Evolutionary conservation across 2,888 invertebrate species (phyloP), one percentile per base, ranked within the genome.

Genomic region (Folsomia candida): DNA sequence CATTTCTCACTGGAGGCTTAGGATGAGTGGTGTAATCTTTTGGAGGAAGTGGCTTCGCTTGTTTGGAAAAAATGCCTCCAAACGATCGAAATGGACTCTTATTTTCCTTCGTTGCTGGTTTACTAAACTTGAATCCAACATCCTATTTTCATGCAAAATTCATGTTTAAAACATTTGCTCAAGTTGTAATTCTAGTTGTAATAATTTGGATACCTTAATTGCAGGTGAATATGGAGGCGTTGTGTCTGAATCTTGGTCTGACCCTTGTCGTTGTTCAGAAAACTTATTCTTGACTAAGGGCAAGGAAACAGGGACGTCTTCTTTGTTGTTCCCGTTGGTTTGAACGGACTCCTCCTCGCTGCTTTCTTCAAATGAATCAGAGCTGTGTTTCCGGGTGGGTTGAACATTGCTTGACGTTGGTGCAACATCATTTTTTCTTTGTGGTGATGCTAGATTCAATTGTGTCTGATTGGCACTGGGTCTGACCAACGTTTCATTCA

Each of bases 51-150:
- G 29, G 22, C 25, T 64, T 64, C 63, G 28, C 54, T 29, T 69
- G 63, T 11, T 61, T 25, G 25, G 62, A 62, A 64, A 69, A 69
- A 18, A 63, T 58, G 1, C 58, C 54, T 2, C 37, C 26, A n/a
- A 68, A 54, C 11, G 68, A 62, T 20, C 57, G 51, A 14, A 14
- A 6, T 14, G 57, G 20, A 25, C 63, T 28, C 2, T 18, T 62
- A 1, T 29, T 54, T 24, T 47, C 26, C 24, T 62, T 57, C n/a
- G 25, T 37, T 54, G 37, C 37, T 2, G 59, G 51, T 14, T 68
- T 68, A 18, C 68, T 68, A 22, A 60, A 18, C 25, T 60, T 47
- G 29, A 70, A 61, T 9, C 70, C 70, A 51, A 66, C 60, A 54
- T 70, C 70, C 57, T 64, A 11, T 57, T n/a, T 20, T 11, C 11